A percentile compares a stretch with the other conserved stretches of the same genome.
Conservation (phyloP, 1,140 invertebrate genomes). For the Drosophila arawakana region DNA sequence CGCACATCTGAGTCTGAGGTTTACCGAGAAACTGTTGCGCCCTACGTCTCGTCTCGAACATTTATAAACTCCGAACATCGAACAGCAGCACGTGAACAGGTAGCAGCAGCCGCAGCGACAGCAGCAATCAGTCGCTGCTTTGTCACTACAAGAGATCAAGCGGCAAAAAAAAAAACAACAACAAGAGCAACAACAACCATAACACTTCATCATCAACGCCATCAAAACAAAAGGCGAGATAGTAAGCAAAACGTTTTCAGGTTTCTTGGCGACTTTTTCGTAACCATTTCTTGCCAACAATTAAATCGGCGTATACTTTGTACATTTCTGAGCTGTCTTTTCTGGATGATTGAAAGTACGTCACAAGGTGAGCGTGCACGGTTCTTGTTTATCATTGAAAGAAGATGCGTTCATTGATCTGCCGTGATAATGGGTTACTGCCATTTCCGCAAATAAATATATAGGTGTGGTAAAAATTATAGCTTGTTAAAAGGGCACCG, state of each 20-base stretch:
- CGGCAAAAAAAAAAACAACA: slow-evolving; percentile 29
- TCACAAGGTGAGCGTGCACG: slow-evolving; percentile 39
- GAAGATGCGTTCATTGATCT: slow-evolving; percentile 62
- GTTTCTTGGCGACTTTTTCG: slow-evolving; percentile 44
- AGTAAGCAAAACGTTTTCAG: slow-evolving; percentile 38
- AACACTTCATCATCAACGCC: slow-evolving; percentile 44
- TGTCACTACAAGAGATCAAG: slow-evolving; percentile 37
- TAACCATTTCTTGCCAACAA: slow-evolving; percentile 40
- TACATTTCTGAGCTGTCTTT: slow-evolving; percentile 28
- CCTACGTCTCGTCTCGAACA: slow-evolving; percentile 56
- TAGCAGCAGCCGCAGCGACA: slow-evolving; percentile 39
- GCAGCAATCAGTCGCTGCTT: slow-evolving; percentile 28
- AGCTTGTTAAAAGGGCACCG: slow-evolving; percentile 15
- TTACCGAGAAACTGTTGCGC: slow-evolving; percentile 68
- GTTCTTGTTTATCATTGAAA: slow-evolving; percentile 46
- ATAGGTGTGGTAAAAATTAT: slow-evolving; percentile 24
- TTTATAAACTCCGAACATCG: slow-evolving; percentile 70
- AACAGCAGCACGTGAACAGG: slow-evolving; percentile 68
- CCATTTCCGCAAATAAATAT: slow-evolving; percentile 37
- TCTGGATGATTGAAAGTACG: slow-evolving; percentile 26
- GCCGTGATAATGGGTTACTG: slow-evolving; percentile 42
- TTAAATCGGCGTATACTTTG: slow-evolving; percentile 30
- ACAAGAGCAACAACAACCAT: slow-evolving; percentile 34
- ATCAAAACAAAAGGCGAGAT: slow-evolving; percentile 45
- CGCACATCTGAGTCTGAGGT: slow-evolving; percentile 59